Evolutionary conservation across 2,113 vertebrate species (phyloP).

Genomic region (Mormyrus lacerda): DNA sequence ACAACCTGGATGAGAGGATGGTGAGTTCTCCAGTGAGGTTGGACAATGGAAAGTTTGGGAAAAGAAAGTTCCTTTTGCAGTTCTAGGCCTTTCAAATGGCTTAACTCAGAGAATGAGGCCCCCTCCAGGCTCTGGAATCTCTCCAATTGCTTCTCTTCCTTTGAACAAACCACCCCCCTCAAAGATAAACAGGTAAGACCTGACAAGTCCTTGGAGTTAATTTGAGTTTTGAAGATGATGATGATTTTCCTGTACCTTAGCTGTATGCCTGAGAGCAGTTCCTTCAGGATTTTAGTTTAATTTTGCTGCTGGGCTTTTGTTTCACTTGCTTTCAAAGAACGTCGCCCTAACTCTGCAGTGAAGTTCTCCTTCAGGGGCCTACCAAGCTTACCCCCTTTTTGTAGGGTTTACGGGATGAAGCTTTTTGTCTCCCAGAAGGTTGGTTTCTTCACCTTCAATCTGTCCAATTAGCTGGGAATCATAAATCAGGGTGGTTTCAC

Average conservation of each 20-base stretch:
- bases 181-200: constrained; percentile 69
- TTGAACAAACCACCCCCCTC: constrained; percentile 62
- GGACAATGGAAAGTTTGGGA: constrained; percentile 82
- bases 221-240: neutral
- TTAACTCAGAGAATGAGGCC: constrained; percentile 68
- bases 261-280: neutral
- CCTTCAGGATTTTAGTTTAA: neutral
- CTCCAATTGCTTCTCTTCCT: constrained; percentile 80
- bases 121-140: constrained; percentile 85
- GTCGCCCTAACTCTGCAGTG: neutral
- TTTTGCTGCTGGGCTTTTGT: neutral
- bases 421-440: neutral
- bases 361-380: neutral
- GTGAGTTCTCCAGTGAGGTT: constrained; percentile 67
- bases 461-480: neutral
- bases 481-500: neutral
- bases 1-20: constrained; percentile 66
- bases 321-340: neutral
- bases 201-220: neutral
- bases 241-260: neutral
- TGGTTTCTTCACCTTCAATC: neutral
- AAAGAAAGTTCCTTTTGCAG: constrained; percentile 63
- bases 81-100: constrained; percentile 70
- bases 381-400: neutral
- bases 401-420: neutral